These are phyloP conservation scores for Cyrtodaria siliqua DNA, from an alignment of 2,888 invertebrate genomes.

Conservation along the genomic window DNA sequence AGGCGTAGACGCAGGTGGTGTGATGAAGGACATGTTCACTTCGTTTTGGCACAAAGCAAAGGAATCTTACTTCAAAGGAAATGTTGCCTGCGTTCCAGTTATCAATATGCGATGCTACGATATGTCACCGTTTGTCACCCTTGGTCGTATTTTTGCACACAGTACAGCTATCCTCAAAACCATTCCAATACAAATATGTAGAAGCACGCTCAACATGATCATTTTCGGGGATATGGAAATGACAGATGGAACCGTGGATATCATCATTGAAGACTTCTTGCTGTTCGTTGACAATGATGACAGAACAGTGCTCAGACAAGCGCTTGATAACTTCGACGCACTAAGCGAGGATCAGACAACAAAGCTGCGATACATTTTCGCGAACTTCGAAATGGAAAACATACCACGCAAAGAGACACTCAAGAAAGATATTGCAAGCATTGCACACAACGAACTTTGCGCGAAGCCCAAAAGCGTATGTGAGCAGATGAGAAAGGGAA, in stretches of 20 bases:
- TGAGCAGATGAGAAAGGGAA: constrained; percentile 13
- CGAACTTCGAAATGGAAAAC: constrained; percentile 11
- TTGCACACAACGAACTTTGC: constrained; percentile 17
- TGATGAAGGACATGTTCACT: constrained; percentile 9
- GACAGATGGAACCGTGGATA: not conserved
- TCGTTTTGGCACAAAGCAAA: constrained; percentile 11
- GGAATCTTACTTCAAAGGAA: constrained; percentile 9
- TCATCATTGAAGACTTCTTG: constrained; percentile 4
- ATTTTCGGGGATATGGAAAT: constrained; percentile 6
- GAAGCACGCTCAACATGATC: constrained; percentile 12
- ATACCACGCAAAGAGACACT: constrained; percentile 3
- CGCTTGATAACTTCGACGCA: constrained; percentile 1
- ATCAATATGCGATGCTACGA: not conserved
- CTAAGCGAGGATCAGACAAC: not conserved
- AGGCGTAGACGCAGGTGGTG: constrained; percentile 1
- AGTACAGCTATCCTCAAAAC: not conserved
- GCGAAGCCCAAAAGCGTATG: constrained; percentile 8
- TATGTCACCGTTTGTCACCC: constrained; percentile 8
- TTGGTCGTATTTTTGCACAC: constrained; percentile 15
- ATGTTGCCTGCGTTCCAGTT: constrained; percentile 4
- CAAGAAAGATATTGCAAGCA: not conserved
- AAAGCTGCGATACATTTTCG: not conserved
- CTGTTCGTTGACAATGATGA: constrained; percentile 5
- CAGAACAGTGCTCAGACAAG: not conserved
- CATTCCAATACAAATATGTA: constrained; percentile 13